Base-by-base conservation (phyloP, 2,113 vertebrate species). In the Hylia prasina region DNA sequence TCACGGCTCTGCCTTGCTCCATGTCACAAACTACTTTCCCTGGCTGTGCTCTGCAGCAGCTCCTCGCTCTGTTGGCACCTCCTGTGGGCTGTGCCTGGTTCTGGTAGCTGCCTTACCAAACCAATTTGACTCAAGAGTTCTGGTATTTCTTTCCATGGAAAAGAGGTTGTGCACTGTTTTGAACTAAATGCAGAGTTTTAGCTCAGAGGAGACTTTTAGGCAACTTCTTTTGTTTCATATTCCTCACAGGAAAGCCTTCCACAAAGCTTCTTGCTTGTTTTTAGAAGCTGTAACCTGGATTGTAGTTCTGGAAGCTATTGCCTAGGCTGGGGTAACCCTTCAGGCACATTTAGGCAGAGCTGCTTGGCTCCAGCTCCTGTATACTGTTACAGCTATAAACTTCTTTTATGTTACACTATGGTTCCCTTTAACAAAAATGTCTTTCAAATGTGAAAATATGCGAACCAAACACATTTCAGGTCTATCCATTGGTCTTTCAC, bases 321-420 rank as follows among this genome's bases (percentile, higher is more conserved):
- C 68, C 86, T 83, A 51, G 50, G 82, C 82, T 91, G 93, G 54
- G 51, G 56, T 96, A 90, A 95, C 86, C 93, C 82, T 94, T 92
- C 86, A 90, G 95, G 94, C 92, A 83, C 47, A 58, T 92, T 90
- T 47, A 89, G 87, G 76, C 78, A 61, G 82, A 81, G 58, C 60
- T 89, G 44, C 82, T 90, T 96, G 94, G 95, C 88, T 93, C 92
- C 58, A 82, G 73, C 18, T 80, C 71, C 68, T 83, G 71, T 69
- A 58, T 90, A 47, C 82, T 94, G 35, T 94, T 94, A 92, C 86
- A 93, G 80, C 82, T 90, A 89, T 96, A 94, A 96, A 93, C 86
- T 89, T 63, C 79, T 94, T 94, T 93, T 86, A 81, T 95, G 72
- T 83, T 89, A 84, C 1, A 1, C 71, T 93, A 18, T 87, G 57